Evolutionary conservation across 2,888 invertebrate species (phyloP), one percentile per base, ranked within the genome.

Genomic region (Melinaea menophilus): DNA sequence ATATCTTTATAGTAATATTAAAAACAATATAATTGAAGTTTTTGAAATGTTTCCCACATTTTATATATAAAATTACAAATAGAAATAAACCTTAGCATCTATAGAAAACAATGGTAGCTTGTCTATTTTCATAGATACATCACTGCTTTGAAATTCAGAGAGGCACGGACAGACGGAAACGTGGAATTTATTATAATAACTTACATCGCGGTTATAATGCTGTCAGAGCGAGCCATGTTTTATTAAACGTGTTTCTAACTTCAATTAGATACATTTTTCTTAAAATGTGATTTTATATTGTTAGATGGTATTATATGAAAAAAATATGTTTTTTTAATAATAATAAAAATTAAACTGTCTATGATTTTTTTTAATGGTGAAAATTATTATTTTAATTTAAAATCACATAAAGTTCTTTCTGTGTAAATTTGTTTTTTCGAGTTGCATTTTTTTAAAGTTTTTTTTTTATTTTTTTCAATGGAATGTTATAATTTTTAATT

Each of bases 141-240:
- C 55, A 41, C 59, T 64, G 46, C 46, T 66, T 67, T 69, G 67
- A 61, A 67, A 69, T 69, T 67, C 67, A 63, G 65, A 58, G 67
- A 69, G 58, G 62, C 54, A 57, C 56, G 47, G 61, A 67, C 63
- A 59, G 60, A 67, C 65, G 56, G 68, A 64, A 66, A 61, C 72
- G 69, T 71, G 69, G 72, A 71, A 72, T 72, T 67, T 69, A 72
- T 72, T 69, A 72, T 62, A 63, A 67, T 66, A 59, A 66, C 63
- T 69, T 66, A 67, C 64, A 64, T 68, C 63, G 66, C 63, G 68
- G 62, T 54, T 45, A 69, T 67, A 65, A 69, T 67, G 56, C 67
- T 61, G 60, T 64, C 63, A 34, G 35, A 37, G 7, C 22, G 59
- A 64, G 13, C 9, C 2, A 51, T 31, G 51, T 5, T 51, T 51